Evolutionary conservation across 2,113 vertebrate species (phyloP), one percentile per base, ranked within the genome.

Genomic region (Osmerus mordax): DNA sequence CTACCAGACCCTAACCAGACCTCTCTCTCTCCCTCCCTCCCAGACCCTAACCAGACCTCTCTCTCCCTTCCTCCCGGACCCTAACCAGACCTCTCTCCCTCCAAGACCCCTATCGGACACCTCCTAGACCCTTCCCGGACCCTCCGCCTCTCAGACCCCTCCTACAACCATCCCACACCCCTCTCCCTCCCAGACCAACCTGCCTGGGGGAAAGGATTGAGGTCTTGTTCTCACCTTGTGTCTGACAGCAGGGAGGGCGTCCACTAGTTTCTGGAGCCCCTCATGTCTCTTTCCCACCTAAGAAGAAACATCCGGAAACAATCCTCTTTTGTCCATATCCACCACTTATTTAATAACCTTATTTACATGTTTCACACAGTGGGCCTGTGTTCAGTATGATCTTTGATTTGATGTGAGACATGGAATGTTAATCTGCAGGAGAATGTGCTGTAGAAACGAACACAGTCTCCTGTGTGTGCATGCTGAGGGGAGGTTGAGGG

Each of bases 201-300:
- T 47, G 7, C 9, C 41, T 47, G 41, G 9, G 12, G 41, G 41
- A 47, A 12, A 47, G 41, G 41, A 5, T 47, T 47, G 41, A 2
- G 41, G 41, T 12, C 41, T 19, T 15, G 6, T 67, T 18, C 78
- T 82, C 56, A 98, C 97, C 92, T 98, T 99, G 88, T 99, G 96
- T 82, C 95, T 94, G 81, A 99, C 92, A 0, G 93, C 91, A 21
- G 97, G 97, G 75, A 99, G 90, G 19, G 91, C 92, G 59, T 97
- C 95, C 1, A 99, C 96, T 85, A 99, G 83, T 63, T 94, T 95
- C 93, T 99, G 96, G 70, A 99, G 91, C 64, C 95, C 95, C 58
- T 95, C 88, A 0, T 99, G 95, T 71, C 87, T 89, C 69, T 92
- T 92, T 71, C 97, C 97, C 19, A 99, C 86, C 97, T 99, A 77